Conservation (phyloP, 2,797 vertebrate genomes). For the Sebastes nivosus region DNA sequence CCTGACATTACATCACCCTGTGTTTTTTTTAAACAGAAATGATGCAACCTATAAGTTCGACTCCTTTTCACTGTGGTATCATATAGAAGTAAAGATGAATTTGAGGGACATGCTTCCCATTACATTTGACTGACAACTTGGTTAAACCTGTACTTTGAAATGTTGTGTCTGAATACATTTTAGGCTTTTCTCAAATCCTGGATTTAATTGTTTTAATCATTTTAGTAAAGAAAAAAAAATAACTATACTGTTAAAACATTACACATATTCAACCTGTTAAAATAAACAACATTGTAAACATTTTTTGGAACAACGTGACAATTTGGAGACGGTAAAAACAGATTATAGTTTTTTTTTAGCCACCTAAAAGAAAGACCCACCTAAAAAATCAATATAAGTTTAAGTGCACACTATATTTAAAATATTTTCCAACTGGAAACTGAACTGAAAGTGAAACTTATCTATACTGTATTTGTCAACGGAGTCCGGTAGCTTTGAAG, state of each 20-base stretch:
- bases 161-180: background rate
- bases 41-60: conserved; percentile 68
- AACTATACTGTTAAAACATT: background rate
- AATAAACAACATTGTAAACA: background rate
- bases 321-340: background rate
- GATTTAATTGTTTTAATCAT: background rate
- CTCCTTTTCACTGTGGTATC: conserved; percentile 16
- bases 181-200: background rate
- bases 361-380: background rate
- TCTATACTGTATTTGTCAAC: too few species aligned
- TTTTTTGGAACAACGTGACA: background rate
- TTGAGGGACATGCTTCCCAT: background rate
- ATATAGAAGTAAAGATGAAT: conserved; percentile 1
- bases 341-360: background rate
- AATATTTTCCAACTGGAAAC: background rate
- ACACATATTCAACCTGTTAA: background rate
- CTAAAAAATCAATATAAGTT: background rate
- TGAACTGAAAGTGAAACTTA: background rate
- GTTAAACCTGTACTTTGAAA: background rate
- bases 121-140: background rate
- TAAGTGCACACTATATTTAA: background rate
- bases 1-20: conserved; percentile 80
- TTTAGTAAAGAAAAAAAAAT: background rate
- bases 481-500: too few species aligned
- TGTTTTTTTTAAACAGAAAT: conserved; percentile 64